These are phyloP conservation scores for Scolopax bukidnonensis DNA, from an alignment of 2,797 vertebrate species.

Conservation along the genomic window DNA sequence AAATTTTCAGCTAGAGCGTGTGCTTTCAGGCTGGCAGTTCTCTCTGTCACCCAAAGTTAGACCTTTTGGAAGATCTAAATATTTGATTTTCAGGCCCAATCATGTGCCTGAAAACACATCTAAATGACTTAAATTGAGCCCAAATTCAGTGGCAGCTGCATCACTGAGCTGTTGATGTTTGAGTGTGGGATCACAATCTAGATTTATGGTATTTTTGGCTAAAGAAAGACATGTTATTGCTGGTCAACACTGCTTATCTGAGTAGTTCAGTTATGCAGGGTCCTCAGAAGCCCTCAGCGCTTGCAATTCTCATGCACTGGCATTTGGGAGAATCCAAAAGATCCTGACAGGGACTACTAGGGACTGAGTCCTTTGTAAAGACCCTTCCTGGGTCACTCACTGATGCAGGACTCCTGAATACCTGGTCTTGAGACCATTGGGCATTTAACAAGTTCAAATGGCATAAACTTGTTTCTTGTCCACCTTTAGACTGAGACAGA, in stretches of 20 bases:
- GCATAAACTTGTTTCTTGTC: not conserved
- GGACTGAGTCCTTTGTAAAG: not conserved
- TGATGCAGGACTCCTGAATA: not conserved
- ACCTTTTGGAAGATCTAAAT: not conserved
- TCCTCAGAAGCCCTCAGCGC: not conserved
- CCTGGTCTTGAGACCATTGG: not conserved
- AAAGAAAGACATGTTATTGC: not conserved
- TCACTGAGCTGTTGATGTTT: not conserved
- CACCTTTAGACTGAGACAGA: not conserved
- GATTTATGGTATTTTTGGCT: not conserved
- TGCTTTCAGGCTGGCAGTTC: not conserved
- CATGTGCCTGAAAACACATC: not conserved
- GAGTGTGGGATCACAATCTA: not conserved
- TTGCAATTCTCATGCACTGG: accelerated
- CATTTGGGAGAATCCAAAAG: not conserved
- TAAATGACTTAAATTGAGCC: not conserved
- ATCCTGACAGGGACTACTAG: not conserved
- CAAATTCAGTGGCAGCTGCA: not conserved
- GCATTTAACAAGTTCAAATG: not conserved
- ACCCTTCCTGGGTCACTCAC: not conserved
- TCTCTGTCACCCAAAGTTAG: not conserved
- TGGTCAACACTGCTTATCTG: not conserved
- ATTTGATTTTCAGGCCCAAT: not conserved
- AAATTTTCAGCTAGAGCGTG: not conserved
- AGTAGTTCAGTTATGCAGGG: not conserved